phyloP scores from a whole-genome alignment of 2,797 vertebrate species.

The Acrossocheilus wenchowensis region DNA sequence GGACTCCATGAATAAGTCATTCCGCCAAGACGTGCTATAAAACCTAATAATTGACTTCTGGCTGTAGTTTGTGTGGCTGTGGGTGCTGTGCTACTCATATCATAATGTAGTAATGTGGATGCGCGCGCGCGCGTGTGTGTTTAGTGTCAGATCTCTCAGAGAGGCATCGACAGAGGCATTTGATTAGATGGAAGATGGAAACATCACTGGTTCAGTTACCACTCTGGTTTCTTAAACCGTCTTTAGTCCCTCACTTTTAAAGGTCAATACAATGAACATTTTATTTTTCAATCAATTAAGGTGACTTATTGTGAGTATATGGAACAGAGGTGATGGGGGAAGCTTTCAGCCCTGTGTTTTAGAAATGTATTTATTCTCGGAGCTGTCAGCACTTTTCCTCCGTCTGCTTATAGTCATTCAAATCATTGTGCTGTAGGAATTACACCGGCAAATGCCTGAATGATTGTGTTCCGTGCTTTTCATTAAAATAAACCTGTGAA shows the following conservation, averaged over 20 bases:
- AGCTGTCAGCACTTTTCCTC: constrained; percentile 64
- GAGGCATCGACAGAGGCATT: constrained; percentile 50
- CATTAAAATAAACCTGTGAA: constrained; percentile 71
- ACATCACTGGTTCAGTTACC: constrained; percentile 61
- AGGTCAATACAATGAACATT: constrained; percentile 69
- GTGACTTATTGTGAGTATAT: constrained; percentile 65
- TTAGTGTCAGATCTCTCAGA: background rate
- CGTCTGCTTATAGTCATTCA: constrained; percentile 72
- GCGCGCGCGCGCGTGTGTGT: background rate
- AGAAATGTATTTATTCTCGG: constrained; percentile 70
- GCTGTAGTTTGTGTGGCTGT: constrained; percentile 56
- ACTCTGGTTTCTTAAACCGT: constrained; percentile 49
- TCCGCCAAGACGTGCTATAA: constrained; percentile 64
- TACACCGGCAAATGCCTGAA: constrained; percentile 68
- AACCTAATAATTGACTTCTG: constrained; percentile 72
- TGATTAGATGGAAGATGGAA: constrained; percentile 65
- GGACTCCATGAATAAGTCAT: constrained; percentile 74
- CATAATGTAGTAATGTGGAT: constrained; percentile 41
- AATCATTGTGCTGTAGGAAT: constrained; percentile 70
- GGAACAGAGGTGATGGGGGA: constrained; percentile 53
- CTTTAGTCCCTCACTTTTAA: constrained; percentile 47
- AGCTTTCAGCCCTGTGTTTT: constrained; percentile 60
- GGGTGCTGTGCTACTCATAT: constrained; percentile 56
- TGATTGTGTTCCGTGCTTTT: constrained; percentile 71
- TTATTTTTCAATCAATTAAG: constrained; percentile 67